Conservation (phyloP, 2,113 vertebrate genomes). For the Carassius gibelio region DNA sequence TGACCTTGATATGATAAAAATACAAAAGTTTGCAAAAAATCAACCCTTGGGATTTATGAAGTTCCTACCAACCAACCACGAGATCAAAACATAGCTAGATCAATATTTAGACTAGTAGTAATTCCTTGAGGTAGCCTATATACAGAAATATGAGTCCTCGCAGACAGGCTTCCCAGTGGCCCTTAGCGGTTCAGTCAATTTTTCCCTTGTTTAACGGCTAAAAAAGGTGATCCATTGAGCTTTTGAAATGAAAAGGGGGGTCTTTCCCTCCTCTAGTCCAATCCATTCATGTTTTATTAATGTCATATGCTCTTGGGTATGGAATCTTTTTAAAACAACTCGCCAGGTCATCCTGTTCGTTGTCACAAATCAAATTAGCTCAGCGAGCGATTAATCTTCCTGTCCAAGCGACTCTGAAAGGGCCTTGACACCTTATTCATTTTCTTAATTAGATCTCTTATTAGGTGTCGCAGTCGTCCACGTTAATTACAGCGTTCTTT, state of each 20-base stretch:
- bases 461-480: conserved; percentile 74
- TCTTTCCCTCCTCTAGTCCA: conserved; percentile 50
- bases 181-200: not conserved
- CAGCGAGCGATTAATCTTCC: conserved; percentile 78
- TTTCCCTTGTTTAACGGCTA: not conserved
- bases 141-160: not conserved
- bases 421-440: conserved; percentile 80
- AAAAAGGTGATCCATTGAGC: conserved; percentile 20
- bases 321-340: conserved; percentile 71
- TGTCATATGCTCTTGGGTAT: conserved; percentile 69
- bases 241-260: not conserved
- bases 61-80: not conserved
- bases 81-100: conserved; percentile 7
- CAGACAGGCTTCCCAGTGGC: not conserved
- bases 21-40: not conserved
- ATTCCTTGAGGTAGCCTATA: not conserved
- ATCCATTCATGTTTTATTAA: conserved; percentile 78
- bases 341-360: conserved; percentile 74
- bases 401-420: conserved; percentile 66
- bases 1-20: not conserved
- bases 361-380: conserved; percentile 82
- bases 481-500: conserved; percentile 76
- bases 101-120: not conserved
- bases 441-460: conserved; percentile 82
- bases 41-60: not conserved